These are phyloP conservation scores for Chionis minor DNA, from an alignment of 2,113 vertebrate genomes.

Conservation along the genomic window DNA sequence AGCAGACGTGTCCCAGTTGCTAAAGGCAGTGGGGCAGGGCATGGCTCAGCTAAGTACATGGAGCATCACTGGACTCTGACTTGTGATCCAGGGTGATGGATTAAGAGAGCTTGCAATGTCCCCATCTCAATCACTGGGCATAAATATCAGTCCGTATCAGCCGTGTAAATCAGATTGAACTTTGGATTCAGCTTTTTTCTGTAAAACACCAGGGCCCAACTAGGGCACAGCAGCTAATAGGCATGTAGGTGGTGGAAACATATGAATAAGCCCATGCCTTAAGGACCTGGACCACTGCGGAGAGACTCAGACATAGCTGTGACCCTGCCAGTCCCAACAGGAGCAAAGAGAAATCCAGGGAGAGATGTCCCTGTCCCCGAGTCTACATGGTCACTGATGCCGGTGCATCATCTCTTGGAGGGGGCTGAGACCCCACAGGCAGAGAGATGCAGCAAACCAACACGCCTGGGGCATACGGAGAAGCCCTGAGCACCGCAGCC, in stretches of 20 bases:
- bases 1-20: neutral
- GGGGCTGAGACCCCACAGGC: neutral
- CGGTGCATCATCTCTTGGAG: neutral
- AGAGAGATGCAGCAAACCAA: neutral
- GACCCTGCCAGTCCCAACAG: neutral
- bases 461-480: neutral
- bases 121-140: neutral
- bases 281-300: neutral
- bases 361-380: fast-evolving
- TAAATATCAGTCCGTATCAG: neutral
- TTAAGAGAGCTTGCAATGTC: neutral
- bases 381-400: fast-evolving
- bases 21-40: too few relatives aligned
- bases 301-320: neutral
- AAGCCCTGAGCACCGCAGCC: neutral
- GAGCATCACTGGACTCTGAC: neutral
- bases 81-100: neutral
- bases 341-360: neutral
- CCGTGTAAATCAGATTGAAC: neutral
- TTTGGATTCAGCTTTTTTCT: neutral
- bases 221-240: neutral
- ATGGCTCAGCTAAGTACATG: neutral
- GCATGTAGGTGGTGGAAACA: neutral
- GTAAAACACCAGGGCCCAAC: neutral
- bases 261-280: fast-evolving